Evolutionary conservation across 2,113 vertebrate species (phyloP).

Genomic region (Thermophis baileyi): DNA sequence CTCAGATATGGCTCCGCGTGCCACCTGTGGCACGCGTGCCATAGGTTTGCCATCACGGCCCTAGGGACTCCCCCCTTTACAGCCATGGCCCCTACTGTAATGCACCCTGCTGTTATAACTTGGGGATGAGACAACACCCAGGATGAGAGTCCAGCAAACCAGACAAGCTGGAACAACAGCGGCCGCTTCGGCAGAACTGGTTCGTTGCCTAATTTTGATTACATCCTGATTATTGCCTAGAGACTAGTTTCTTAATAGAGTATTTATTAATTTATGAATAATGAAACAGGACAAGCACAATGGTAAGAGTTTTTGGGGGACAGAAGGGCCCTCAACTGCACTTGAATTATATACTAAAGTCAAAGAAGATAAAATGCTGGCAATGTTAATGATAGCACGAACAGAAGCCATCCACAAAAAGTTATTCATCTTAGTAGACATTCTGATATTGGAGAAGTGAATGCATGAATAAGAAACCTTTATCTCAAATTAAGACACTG

Average conservation of each 20-base stretch:
- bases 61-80: neutral
- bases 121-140: neutral
- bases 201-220: neutral
- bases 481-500: neutral
- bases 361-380: neutral
- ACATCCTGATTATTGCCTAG: neutral
- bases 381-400: neutral
- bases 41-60: too few species aligned
- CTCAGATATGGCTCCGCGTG: too few species aligned
- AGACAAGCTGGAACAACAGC: neutral
- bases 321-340: neutral
- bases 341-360: neutral
- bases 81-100: neutral
- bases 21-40: too few species aligned
- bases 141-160: neutral
- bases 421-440: neutral
- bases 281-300: neutral
- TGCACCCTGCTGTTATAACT: neutral
- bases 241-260: neutral
- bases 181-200: neutral
- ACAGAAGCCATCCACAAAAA: neutral
- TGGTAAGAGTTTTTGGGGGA: neutral
- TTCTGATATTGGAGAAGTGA: neutral
- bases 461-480: neutral
- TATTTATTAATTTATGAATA: neutral